Conservation (phyloP, 1,140 invertebrate genomes). For the Anoplophora glabripennis region DNA sequence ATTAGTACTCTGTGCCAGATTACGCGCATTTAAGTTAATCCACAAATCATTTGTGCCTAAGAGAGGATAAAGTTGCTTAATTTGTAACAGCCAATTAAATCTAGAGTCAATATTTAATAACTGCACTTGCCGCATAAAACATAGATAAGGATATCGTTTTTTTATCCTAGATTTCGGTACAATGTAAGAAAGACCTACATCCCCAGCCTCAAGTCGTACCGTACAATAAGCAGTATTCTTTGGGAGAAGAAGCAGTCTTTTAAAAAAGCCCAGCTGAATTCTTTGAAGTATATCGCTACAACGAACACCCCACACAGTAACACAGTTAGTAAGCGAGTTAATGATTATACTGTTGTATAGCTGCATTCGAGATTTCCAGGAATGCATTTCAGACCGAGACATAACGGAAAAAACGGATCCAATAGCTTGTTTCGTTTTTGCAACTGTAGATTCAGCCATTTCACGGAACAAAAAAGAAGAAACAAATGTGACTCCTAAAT, state of each 20-base stretch:
- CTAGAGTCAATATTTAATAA: background rate
- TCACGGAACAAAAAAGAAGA: background rate
- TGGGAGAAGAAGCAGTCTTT: background rate
- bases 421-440: slow-evolving; percentile 3
- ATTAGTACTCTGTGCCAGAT: no score
- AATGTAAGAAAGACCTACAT: background rate
- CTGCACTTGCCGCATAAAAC: no score
- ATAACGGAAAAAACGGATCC: slow-evolving; percentile 1
- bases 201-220: background rate
- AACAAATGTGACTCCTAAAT: slow-evolving; percentile 4
- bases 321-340: background rate
- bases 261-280: background rate
- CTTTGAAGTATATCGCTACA: background rate
- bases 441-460: background rate
- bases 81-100: background rate
- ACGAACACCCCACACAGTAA: background rate
- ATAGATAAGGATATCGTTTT: background rate
- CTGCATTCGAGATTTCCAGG: background rate
- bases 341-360: background rate
- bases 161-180: background rate
- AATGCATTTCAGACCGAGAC: background rate
- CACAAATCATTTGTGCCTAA: no score
- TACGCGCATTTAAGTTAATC: no score
- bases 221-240: background rate
- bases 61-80: background rate